Evolutionary conservation across 2,113 vertebrate genomes (phyloP).

Genomic region (Leucosticte australis): DNA sequence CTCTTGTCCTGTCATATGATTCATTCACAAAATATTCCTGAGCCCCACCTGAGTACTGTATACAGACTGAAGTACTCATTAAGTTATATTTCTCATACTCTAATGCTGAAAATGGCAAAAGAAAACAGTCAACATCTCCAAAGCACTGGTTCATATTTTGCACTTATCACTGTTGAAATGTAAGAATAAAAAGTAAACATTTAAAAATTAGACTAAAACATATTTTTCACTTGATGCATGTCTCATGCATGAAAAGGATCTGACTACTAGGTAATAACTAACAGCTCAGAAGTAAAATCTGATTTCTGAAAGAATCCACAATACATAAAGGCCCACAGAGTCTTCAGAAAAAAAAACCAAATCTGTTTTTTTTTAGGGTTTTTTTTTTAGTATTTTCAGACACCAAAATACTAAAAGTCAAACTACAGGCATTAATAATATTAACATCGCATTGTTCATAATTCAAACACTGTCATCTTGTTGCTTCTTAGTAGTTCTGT

Average conservation of each 20-base stretch:
- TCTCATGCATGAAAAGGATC: neutral
- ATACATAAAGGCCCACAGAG: neutral
- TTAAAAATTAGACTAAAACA: neutral
- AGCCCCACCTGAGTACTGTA: neutral
- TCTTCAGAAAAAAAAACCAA: neutral
- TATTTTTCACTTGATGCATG: neutral
- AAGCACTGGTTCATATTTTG: neutral
- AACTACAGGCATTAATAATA: neutral
- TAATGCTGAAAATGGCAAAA: neutral
- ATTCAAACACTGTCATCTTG: neutral
- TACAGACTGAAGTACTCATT: neutral
- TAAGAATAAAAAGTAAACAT: neutral
- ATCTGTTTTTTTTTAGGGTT: too few relatives aligned
- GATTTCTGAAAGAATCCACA: neutral
- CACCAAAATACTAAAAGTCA: neutral
- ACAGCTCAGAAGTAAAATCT: neutral
- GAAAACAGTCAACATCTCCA: neutral
- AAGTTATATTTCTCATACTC: neutral
- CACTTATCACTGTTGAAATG: neutral
- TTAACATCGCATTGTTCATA: neutral
- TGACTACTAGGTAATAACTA: neutral
- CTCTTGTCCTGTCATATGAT: neutral
- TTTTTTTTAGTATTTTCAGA: too few relatives aligned
- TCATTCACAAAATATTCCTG: neutral
- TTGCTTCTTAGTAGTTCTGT: neutral